Base-by-base conservation (phyloP, 2,113 vertebrate species). In the Cettia cetti region DNA sequence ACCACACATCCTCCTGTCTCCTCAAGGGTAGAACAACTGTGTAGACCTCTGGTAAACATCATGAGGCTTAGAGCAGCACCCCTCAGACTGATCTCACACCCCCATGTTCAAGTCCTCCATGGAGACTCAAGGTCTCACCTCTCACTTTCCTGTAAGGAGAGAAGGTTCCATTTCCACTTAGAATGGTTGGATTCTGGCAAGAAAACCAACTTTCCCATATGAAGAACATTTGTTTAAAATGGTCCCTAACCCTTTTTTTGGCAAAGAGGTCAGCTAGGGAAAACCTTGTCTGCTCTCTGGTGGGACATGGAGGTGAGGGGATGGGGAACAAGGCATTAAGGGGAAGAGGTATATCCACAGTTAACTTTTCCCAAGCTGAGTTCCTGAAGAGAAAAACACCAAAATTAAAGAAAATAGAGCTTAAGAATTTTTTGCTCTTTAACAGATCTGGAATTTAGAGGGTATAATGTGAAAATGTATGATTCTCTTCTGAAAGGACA, bases 141-240 rank as follows among this genome's bases (percentile, higher is more conserved):
- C 33, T 45, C 39, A 40, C 1, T 3, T 40, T 40, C 39, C 39
- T 40, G 9, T 40, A 40, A 40, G 39, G 39, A 40, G 39, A 40
- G 39, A 40, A 40, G 39, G 39, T 40, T 93, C 60, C 40, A 47
- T 69, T 44, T 80, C 30, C 15, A 42, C 26, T 63, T 71, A 33
- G 26, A 64, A 35, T 24, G 39, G 40, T 52, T 45, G 40, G 40
- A 50, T 35, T 31, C 33, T 75, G 27, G 27, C 77, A 80, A 40
- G 0, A 2, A 89, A 69, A 54, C 26, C 9, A 42, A 17, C 6
- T 61, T 80, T 53, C 59, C 78, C 0, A 0, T 30, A 13, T 30
- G 30, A 89, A 47, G 26, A 27, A 83, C 40, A 61, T 49, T 50
- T 66, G 16, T 74, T 70, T 91, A 52, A 50, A 92, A 71, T 63